Evolutionary conservation across 1,140 invertebrate species (phyloP).

Genomic region (Platorchestia sp.): DNA sequence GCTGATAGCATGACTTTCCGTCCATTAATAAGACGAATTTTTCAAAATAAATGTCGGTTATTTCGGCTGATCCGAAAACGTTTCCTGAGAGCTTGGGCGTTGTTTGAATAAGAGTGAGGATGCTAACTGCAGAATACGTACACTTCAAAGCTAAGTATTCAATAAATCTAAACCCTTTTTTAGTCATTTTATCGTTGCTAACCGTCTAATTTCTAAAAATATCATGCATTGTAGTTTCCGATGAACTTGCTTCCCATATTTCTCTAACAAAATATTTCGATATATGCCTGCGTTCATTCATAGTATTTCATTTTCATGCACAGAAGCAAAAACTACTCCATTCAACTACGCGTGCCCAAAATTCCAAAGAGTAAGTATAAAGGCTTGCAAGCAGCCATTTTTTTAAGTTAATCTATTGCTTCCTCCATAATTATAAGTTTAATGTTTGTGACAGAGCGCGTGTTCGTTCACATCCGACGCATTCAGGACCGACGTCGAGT

Average conservation of each 20-base stretch:
- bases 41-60: too few species aligned
- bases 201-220: neutral
- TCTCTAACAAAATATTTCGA: neutral
- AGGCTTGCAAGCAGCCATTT: neutral
- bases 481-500: conserved; percentile 18
- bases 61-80: too few species aligned
- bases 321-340: neutral
- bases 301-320: neutral
- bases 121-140: neutral
- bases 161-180: neutral
- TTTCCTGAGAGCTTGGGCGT: too few species aligned
- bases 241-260: neutral
- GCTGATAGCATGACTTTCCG: too few species aligned
- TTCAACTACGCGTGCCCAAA: neutral
- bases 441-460: neutral
- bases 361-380: neutral
- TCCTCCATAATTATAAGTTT: neutral
- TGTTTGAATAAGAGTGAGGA: neutral
- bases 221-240: neutral
- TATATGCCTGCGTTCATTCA: neutral
- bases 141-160: neutral
- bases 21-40: too few species aligned
- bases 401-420: neutral
- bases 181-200: neutral
- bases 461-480: neutral